A percentile compares a stretch with the other conserved stretches of the same genome.
Evolutionary conservation across 2,113 vertebrate genomes (phyloP).

Genomic region (Hippocampus barbouri): DNA sequence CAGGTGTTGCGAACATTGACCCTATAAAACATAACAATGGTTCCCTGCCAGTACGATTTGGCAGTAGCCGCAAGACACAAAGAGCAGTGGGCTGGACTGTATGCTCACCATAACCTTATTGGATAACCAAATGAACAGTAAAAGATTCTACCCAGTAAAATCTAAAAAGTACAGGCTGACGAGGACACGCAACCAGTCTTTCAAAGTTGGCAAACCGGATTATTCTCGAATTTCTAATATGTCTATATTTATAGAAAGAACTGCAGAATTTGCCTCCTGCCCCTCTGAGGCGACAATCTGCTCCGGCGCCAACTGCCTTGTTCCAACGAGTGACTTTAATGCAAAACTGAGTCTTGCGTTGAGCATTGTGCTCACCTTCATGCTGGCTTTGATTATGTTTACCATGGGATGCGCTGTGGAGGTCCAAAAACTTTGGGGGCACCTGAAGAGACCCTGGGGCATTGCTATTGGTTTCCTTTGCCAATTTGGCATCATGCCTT

Average conservation of each 20-base stretch:
- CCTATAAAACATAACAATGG: constrained; percentile 65
- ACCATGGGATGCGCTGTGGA: constrained; percentile 95
- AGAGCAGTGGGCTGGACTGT: neutral
- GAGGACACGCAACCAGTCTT: no score
- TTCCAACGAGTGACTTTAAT: constrained; percentile 68
- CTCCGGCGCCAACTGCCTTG: constrained; percentile 74
- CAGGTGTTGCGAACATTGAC: constrained; percentile 54
- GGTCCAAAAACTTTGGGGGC: constrained; percentile 73
- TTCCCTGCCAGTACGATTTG: constrained; percentile 29
- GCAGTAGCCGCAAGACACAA: neutral
- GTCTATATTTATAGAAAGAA: neutral
- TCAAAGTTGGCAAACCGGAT: neutral
- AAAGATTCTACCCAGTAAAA: neutral
- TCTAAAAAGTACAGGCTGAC: neutral
- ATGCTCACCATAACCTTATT: neutral
- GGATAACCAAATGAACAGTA: constrained; percentile 9
- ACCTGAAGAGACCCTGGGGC: constrained; percentile 87
- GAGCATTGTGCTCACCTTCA: constrained; percentile 76
- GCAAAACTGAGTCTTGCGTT: constrained; percentile 64
- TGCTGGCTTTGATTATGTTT: constrained; percentile 94
- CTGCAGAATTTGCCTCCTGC: constrained; percentile 45
- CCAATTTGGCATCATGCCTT: constrained; percentile 98
- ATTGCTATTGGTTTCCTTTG: constrained; percentile 90
- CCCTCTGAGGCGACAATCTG: constrained; percentile 75
- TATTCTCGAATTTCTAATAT: constrained; percentile 6